Evolutionary conservation across 2,888 invertebrate genomes (phyloP).

Genomic region (Chrysina gloriosa): DNA sequence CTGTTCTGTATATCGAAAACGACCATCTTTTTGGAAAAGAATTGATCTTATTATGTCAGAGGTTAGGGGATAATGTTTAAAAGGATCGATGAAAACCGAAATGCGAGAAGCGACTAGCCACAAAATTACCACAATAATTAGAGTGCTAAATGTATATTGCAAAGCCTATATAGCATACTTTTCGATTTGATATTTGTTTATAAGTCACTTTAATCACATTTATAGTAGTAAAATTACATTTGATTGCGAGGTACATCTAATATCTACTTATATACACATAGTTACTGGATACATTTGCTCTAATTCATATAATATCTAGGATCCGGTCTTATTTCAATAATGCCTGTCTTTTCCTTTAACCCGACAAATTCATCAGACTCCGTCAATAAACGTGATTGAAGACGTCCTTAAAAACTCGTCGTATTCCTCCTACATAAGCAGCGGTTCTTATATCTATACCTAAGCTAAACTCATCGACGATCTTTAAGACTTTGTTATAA

Average conservation of each 20-base stretch:
- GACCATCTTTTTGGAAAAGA: too few species aligned
- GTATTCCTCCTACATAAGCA: conserved; percentile 42
- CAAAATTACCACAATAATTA: too few species aligned
- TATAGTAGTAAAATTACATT: not conserved
- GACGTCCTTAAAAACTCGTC: conserved; percentile 39
- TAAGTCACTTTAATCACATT: not conserved
- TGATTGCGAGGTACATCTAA: not conserved
- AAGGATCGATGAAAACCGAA: too few species aligned
- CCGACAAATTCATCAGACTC: not conserved
- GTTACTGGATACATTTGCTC: not conserved
- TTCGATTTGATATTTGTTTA: not conserved
- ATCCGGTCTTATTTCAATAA: not conserved
- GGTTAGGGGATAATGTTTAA: too few species aligned
- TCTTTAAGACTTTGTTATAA: conserved; percentile 5
- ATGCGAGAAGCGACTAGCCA: too few species aligned
- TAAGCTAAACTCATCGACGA: conserved; percentile 29
- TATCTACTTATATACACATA: not conserved
- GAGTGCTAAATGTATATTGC: not conserved
- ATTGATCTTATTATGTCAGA: too few species aligned
- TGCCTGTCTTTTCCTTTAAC: not conserved
- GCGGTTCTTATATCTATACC: conserved; percentile 44
- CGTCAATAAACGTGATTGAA: conserved; percentile 26
- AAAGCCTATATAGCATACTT: not conserved
- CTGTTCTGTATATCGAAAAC: too few species aligned
- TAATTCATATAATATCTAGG: not conserved